Evolutionary conservation across 2,797 vertebrate species (phyloP).

Genomic region (Botia almorhae): DNA sequence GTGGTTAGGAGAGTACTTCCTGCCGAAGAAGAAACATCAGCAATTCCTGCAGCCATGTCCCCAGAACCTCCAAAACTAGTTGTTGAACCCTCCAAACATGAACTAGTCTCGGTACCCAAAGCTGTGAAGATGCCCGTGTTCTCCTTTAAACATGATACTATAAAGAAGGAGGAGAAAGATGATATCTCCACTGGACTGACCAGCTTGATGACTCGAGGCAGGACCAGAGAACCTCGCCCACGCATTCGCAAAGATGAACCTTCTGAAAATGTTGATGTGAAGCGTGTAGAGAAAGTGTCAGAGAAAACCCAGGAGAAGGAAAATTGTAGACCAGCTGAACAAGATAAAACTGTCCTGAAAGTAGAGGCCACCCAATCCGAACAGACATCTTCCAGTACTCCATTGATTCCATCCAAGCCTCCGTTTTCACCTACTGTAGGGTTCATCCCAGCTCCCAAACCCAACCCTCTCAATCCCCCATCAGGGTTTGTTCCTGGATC

Average conservation of each 20-base stretch:
- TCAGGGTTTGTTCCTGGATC: conserved; percentile 43
- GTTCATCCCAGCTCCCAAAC: conserved; percentile 61
- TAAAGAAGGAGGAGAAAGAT: conserved; percentile 85
- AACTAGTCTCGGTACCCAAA: conserved; percentile 66
- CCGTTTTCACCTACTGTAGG: conserved; percentile 55
- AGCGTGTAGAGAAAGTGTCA: conserved; percentile 51
- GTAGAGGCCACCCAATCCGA: too few relatives aligned
- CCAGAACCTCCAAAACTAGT: conserved; percentile 61
- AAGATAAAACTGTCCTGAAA: conserved; percentile 51
- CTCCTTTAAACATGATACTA: conserved; percentile 78
- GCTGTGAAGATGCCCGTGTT: conserved; percentile 62
- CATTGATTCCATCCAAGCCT: conserved; percentile 52
- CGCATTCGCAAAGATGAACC: conserved; percentile 72
- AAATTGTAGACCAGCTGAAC: conserved; percentile 38
- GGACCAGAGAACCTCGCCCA: conserved; percentile 81
- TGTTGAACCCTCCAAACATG: conserved; percentile 62
- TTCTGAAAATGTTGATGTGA: conserved; percentile 59
- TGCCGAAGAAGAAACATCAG: conserved; percentile 71
- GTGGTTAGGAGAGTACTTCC: conserved; percentile 87
- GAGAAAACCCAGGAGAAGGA: conserved; percentile 30
- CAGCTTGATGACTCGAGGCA: conserved; percentile 85
- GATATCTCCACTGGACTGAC: conserved; percentile 85
- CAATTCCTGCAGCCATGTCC: conserved; percentile 50
- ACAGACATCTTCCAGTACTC: conserved; percentile 18
- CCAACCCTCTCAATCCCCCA: conserved; percentile 26